phyloP scores from a whole-genome alignment of 2,888 invertebrate genomes.

The Philhelius pedissequus region DNA sequence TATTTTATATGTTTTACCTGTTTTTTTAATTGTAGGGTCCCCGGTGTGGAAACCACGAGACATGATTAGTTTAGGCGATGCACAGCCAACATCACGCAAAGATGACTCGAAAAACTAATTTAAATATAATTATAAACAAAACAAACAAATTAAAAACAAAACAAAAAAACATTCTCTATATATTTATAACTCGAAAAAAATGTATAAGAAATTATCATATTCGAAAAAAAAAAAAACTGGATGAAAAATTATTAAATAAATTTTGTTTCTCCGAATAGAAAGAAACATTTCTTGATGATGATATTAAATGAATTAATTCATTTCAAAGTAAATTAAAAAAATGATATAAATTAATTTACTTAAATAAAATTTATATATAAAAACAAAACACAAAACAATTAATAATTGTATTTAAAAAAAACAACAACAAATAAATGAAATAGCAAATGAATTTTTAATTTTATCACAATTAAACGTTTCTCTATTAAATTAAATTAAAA shows the following conservation, averaged over 20 bases:
- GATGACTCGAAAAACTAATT: slow-evolving; percentile 79
- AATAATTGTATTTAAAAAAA: slow-evolving; percentile 59
- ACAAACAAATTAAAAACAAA: slow-evolving; percentile 51
- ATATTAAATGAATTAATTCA: slow-evolving; percentile 67
- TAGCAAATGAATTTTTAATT: slow-evolving; percentile 56
- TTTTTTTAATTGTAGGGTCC: slow-evolving; percentile 90
- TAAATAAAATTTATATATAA: slow-evolving; percentile 60
- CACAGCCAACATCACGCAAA: slow-evolving; percentile 80
- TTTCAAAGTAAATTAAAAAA: slow-evolving; percentile 16
- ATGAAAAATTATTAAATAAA: slow-evolving; percentile 52
- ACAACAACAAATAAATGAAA: slow-evolving; percentile 51
- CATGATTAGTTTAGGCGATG: slow-evolving; percentile 83
- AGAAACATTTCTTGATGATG: slow-evolving; percentile 63
- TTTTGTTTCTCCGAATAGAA: slow-evolving; percentile 65
- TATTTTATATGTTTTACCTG: slow-evolving; percentile 79
- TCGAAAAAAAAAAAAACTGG: slow-evolving; percentile 58
- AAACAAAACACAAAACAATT: slow-evolving; percentile 58
- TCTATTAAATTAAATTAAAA: slow-evolving; percentile 50
- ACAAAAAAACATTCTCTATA: slow-evolving; percentile 56
- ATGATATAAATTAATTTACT: slow-evolving; percentile 37
- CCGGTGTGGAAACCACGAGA: slow-evolving; percentile 99
- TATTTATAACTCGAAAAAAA: slow-evolving; percentile 70
- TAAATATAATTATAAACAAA: slow-evolving; percentile 41
- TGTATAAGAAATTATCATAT: slow-evolving; percentile 63
- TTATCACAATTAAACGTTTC: slow-evolving; percentile 61